A percentile compares a stretch with the other conserved stretches of the same genome.
Evolutionary conservation across 2,888 invertebrate genomes (phyloP).

Genomic region (Patella ulyssiponensis): DNA sequence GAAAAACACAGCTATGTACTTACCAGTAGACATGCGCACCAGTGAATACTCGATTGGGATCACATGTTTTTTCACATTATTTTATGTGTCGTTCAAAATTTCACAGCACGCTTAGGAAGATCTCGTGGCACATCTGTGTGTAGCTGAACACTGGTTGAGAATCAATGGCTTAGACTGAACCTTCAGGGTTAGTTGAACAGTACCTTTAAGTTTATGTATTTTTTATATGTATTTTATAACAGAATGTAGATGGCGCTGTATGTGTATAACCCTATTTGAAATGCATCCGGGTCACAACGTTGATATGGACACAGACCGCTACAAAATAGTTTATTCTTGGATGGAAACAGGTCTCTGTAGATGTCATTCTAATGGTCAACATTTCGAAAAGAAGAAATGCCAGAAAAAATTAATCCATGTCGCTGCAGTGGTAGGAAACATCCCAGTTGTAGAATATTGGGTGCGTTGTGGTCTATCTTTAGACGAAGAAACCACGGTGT

Average conservation of each 20-base stretch:
- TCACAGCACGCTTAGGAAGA: too few species aligned
- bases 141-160: too few species aligned
- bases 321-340: slow-evolving; percentile 24
- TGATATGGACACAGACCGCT: slow-evolving; percentile 28
- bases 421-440: slow-evolving; percentile 39
- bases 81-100: too few species aligned
- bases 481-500: slow-evolving; percentile 35
- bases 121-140: too few species aligned
- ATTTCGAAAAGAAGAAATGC: slow-evolving; percentile 15
- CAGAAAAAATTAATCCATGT: slow-evolving; percentile 40
- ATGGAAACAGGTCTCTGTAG: slow-evolving; percentile 29
- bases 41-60: too few species aligned
- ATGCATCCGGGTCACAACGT: slow-evolving; percentile 37
- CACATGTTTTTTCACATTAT: too few species aligned
- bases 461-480: slow-evolving; percentile 38
- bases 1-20: too few species aligned
- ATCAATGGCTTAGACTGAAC: background rate
- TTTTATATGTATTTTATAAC: background rate
- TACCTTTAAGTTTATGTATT: background rate
- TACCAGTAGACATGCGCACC: too few species aligned
- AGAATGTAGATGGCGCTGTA: slow-evolving; percentile 39
- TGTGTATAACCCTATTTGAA: slow-evolving; percentile 43
- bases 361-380: slow-evolving; percentile 24
- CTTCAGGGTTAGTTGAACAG: background rate
- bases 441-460: slow-evolving; percentile 29